These are phyloP conservation scores for Tetheella fluctuosa DNA, from an alignment of 2,888 invertebrate species.

Conservation along the genomic window DNA sequence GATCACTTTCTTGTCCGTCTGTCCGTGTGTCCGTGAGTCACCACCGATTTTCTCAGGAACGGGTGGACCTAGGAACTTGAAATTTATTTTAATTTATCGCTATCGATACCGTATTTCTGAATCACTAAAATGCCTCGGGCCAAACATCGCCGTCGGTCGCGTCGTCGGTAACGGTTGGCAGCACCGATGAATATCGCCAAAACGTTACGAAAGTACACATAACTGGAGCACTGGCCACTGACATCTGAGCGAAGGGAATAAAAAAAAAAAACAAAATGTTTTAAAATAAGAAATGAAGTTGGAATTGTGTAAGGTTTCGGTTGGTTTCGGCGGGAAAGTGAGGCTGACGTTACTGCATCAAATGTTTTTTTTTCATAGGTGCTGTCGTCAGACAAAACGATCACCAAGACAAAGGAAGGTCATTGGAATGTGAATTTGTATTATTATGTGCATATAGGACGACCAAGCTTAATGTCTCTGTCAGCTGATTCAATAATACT, in stretches of 20 bases:
- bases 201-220: constrained; percentile 45
- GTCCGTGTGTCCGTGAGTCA: too few species aligned
- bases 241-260: constrained; percentile 35
- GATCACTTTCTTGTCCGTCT: too few species aligned
- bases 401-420: neutral
- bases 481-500: neutral
- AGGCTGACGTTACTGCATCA: neutral
- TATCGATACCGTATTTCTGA: constrained; percentile 33
- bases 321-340: neutral
- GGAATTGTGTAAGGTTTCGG: constrained; percentile 46
- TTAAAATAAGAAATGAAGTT: constrained; percentile 26
- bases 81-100: constrained; percentile 20
- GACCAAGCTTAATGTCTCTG: neutral
- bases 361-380: neutral
- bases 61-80: too few species aligned
- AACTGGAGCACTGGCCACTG: constrained; percentile 45
- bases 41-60: too few species aligned
- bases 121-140: constrained; percentile 33
- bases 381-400: neutral
- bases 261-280: constrained; percentile 31
- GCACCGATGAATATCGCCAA: constrained; percentile 38
- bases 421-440: neutral
- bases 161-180: constrained; percentile 29
- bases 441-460: neutral
- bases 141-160: constrained; percentile 21